These are phyloP conservation scores for Nudaria mundana DNA, from an alignment of 2,888 invertebrate species.

Conservation along the genomic window DNA sequence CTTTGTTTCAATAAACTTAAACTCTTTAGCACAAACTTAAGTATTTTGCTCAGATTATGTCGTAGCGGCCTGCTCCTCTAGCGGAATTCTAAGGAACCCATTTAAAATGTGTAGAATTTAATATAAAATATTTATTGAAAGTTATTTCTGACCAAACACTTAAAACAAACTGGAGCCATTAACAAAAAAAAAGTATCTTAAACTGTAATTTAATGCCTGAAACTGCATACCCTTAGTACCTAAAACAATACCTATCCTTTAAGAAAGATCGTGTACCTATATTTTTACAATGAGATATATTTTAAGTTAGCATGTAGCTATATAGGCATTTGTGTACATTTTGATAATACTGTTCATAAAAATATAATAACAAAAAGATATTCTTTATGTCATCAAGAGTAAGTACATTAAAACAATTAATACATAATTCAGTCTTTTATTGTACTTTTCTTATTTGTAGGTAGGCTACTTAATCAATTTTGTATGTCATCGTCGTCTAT, in stretches of 20 bases:
- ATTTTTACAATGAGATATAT: slow-evolving; percentile 75
- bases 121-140: slow-evolving; percentile 8
- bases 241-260: slow-evolving; percentile 39
- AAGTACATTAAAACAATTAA: slow-evolving; percentile 71
- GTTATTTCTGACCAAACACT: slow-evolving; percentile 16
- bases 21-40: no score
- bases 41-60: no score
- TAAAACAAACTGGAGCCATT: slow-evolving; percentile 42
- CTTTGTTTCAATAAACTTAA: no score
- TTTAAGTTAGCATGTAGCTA: slow-evolving; percentile 55
- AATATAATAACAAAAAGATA: slow-evolving; percentile 53
- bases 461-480: no score
- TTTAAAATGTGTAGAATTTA: no score
- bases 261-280: slow-evolving; percentile 64
- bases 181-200: slow-evolving; percentile 32
- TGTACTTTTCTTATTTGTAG: slow-evolving; percentile 26
- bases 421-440: slow-evolving; percentile 68
- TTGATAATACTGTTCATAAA: slow-evolving; percentile 60
- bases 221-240: slow-evolving; percentile 47
- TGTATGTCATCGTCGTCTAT: slow-evolving; percentile 29
- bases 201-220: slow-evolving; percentile 36
- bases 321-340: slow-evolving; percentile 73
- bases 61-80: no score
- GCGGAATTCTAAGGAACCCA: no score
- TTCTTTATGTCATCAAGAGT: slow-evolving; percentile 63